Evolutionary conservation across 2,113 vertebrate species (phyloP).

Genomic region (Aspidoscelis tigris): DNA sequence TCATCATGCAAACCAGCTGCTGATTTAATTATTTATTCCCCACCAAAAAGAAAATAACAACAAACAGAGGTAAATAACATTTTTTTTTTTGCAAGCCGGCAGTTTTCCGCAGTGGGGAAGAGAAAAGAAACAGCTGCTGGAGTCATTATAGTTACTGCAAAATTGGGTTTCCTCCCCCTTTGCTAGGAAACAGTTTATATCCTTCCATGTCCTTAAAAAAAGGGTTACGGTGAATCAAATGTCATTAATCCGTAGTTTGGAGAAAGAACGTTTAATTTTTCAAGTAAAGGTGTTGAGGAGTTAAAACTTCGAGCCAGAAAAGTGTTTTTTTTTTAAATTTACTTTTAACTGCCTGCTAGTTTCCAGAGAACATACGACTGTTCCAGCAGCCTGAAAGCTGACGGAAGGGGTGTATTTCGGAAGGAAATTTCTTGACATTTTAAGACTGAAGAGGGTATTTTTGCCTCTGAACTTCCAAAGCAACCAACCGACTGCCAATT

Average conservation of each 20-base stretch:
- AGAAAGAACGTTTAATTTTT: neutral
- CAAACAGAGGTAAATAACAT: neutral
- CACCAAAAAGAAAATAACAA: neutral
- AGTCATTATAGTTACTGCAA: neutral
- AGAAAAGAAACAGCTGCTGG: neutral
- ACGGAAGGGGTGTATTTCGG: neutral
- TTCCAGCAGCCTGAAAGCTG: neutral
- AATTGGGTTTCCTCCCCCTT: neutral
- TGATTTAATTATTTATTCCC: neutral
- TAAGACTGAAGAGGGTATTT: neutral
- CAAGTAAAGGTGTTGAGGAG: neutral
- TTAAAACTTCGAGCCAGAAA: neutral
- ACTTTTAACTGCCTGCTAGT: neutral
- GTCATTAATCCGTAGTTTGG: neutral
- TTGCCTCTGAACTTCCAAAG: neutral
- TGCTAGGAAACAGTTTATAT: constrained; percentile 6
- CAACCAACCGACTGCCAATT: too few relatives aligned
- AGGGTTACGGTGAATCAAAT: constrained; percentile 1
- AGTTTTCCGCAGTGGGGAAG: constrained; percentile 1
- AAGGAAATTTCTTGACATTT: constrained; percentile 1
- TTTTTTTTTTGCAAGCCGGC: neutral
- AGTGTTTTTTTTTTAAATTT: neutral
- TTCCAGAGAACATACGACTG: neutral
- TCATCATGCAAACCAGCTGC: neutral
- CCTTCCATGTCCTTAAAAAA: constrained; percentile 22